Conservation (phyloP, 2,113 vertebrate species). For the Barnardius zonarius region DNA sequence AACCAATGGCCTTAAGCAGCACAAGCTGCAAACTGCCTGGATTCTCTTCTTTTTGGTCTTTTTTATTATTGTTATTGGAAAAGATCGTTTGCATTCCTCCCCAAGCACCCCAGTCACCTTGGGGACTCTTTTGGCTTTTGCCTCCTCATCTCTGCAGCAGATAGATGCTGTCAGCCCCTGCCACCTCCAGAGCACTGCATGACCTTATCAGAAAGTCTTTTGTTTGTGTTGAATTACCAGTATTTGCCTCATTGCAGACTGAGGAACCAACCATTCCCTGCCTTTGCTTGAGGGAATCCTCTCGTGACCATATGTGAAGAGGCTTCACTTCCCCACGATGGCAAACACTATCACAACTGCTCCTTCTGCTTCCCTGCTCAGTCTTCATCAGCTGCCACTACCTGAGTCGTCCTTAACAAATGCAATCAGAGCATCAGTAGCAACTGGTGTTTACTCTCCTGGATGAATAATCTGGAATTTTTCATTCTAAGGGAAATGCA, state of each 20-base stretch:
- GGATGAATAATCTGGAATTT: background rate
- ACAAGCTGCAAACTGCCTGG: constrained; percentile 21
- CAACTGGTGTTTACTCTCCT: background rate
- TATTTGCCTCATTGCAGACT: background rate
- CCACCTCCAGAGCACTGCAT: background rate
- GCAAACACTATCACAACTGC: background rate
- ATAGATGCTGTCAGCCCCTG: background rate
- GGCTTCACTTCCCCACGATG: fast-evolving
- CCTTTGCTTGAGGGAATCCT: background rate
- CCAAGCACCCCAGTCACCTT: background rate
- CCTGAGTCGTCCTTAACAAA: background rate
- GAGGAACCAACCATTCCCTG: background rate
- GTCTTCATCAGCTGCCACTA: background rate
- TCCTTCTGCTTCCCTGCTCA: background rate
- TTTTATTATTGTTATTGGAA: constrained; percentile 19
- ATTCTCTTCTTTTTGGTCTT: constrained; percentile 29
- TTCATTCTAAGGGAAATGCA: background rate
- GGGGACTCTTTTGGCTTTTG: background rate
- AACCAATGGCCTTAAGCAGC: constrained; percentile 74
- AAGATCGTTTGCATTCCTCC: constrained; percentile 32
- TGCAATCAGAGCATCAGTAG: background rate
- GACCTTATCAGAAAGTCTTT: background rate
- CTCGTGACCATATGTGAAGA: background rate
- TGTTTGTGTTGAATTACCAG: background rate
- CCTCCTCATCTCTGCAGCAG: background rate